Conservation (phyloP, 1,140 invertebrate species). For the Brachionus calyciflorus region DNA sequence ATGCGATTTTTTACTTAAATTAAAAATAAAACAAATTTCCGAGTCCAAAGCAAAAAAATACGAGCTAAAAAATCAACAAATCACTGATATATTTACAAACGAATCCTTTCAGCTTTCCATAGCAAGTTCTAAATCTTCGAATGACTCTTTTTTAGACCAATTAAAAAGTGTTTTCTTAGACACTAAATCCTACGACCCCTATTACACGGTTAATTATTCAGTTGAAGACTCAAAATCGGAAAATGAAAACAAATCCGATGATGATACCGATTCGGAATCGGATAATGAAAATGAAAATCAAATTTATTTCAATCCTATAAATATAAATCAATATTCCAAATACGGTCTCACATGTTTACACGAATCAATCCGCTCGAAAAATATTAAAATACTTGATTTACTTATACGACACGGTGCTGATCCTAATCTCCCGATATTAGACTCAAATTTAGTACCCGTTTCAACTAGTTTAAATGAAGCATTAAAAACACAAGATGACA, state of each 20-base stretch:
- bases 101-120: neutral
- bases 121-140: conserved; percentile 25
- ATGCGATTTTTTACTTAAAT: conserved; percentile 50
- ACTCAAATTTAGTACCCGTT: neutral
- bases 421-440: neutral
- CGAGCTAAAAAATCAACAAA: neutral
- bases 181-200: conserved; percentile 25
- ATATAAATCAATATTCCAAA: conserved; percentile 40
- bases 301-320: neutral
- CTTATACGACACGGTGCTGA: conserved; percentile 33
- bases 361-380: conserved; percentile 22
- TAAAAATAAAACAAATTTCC: neutral
- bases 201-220: neutral
- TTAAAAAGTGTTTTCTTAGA: conserved; percentile 39
- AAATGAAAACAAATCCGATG: neutral
- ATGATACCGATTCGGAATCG: neutral
- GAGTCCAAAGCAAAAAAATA: neutral
- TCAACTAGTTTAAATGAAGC: conserved; percentile 5
- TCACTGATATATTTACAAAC: neutral
- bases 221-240: neutral
- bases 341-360: conserved; percentile 40
- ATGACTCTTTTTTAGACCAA: conserved; percentile 34
- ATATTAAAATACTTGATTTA: conserved; percentile 1
- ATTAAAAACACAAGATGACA: conserved; percentile 13
- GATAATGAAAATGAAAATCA: neutral